Evolutionary conservation across 2,888 invertebrate species (phyloP).

Genomic region (Athalia cordata): DNA sequence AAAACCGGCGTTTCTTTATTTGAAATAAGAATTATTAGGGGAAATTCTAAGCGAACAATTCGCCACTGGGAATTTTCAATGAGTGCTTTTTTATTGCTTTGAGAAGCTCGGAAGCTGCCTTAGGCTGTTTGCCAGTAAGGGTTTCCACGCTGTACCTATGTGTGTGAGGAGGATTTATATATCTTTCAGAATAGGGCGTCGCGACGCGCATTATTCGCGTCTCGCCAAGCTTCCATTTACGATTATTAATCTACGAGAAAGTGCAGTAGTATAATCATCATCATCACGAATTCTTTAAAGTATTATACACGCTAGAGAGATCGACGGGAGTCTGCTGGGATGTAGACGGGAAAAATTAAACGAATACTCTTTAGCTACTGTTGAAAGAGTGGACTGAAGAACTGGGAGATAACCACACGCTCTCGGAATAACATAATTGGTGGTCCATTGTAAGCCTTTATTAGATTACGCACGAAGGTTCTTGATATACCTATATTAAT

Average conservation of each 20-base stretch:
- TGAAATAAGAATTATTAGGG: not conserved
- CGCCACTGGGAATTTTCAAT: not conserved
- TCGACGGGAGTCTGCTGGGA: not conserved
- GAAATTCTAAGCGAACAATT: too few species aligned
- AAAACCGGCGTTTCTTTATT: not conserved
- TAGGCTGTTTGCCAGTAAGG: too few species aligned
- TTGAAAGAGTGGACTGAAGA: not conserved
- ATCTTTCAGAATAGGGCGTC: too few species aligned
- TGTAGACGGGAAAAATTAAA: conserved; percentile 36
- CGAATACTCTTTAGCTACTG: not conserved
- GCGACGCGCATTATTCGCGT: too few species aligned
- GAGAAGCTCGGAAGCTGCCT: not conserved
- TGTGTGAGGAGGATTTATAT: not conserved
- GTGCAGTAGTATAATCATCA: not conserved
- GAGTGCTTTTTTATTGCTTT: not conserved
- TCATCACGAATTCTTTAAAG: not conserved
- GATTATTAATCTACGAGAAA: conserved; percentile 27
- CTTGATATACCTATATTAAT: conserved; percentile 30
- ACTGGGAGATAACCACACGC: conserved; percentile 2
- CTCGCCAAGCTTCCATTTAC: not conserved
- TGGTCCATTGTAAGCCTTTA: conserved; percentile 43
- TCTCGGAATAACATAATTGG: conserved; percentile 38
- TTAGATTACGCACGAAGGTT: conserved; percentile 42
- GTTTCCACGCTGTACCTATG: too few species aligned
- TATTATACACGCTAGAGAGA: conserved; percentile 10